Base-by-base conservation (phyloP, 2,113 vertebrate genomes). In the Cephalopholis sonnerati region DNA sequence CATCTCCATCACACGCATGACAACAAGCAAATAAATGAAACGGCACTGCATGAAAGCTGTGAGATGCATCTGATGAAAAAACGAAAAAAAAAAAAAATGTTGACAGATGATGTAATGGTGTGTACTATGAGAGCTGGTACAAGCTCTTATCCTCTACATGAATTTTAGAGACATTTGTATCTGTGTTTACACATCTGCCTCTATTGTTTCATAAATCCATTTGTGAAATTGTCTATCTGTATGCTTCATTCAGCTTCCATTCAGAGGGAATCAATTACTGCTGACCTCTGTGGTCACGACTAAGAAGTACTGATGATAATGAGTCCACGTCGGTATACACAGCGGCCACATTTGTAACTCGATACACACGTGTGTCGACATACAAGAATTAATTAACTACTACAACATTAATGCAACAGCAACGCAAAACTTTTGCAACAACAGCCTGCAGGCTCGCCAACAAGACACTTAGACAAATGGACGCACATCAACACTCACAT, bases 221-320 rank as follows among this genome's bases (percentile, higher is more conserved):
- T 41, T 66, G 41, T 32, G 58, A 65, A 51, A 59, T 46, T 53
- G 7, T 58, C 50, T n/a, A 18, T 65, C 50, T 51, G 48, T 27
- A 61, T 73, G 22, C 46, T 55, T 68, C 70, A 72, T 41, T 74
- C 66, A 55, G 16, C 67, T 41, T 18, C 44, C 36, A 22, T 29
- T 74, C 79, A 69, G 68, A 25, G 69, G 50, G 59, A 73, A 73
- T 69, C 61, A 70, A 79, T 84, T 76, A 77, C 50, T 36, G 24
- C 77, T 80, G 85, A 83, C 54, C 81, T 79, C 22, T 7, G 54
- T 48, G 46, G 61, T 72, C 27, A 68, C 39, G 48, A 68, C 59
- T 41, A 18, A 2, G 2, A 44, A 17, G 5, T 15, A 22, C 71
- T 29, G 50, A 17, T 58, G 41, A 41, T 74, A 63, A 86, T 46